These are phyloP conservation scores for Spheniscus humboldti DNA, from an alignment of 2,797 vertebrate genomes.

Conservation along the genomic window DNA sequence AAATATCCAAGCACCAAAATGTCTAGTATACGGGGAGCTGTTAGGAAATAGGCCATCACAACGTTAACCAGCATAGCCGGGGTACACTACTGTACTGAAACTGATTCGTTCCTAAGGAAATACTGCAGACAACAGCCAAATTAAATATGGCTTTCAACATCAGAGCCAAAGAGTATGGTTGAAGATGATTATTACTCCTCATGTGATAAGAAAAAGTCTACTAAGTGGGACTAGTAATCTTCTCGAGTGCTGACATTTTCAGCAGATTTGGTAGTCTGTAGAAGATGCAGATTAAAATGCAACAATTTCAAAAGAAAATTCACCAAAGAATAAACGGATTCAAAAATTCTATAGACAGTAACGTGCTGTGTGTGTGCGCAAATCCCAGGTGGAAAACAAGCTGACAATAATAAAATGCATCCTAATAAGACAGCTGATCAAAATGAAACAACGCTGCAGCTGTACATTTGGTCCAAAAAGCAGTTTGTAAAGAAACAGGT, in stretches of 20 bases:
- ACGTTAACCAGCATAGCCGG: not conserved
- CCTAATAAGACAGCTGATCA: not conserved
- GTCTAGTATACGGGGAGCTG: not conserved
- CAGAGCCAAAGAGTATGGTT: not conserved
- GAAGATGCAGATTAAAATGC: not conserved
- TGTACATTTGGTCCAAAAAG: not conserved
- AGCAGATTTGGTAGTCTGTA: not conserved
- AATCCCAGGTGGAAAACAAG: not conserved
- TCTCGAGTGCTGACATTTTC: not conserved
- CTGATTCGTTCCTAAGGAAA: not conserved
- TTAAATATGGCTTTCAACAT: not conserved
- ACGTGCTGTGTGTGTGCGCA: not conserved
- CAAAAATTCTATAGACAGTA: not conserved
- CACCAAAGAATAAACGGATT: not conserved
- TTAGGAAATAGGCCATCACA: not conserved
- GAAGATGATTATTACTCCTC: not conserved
- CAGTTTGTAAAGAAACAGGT: not conserved
- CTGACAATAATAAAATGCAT: not conserved
- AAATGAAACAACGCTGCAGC: not conserved
- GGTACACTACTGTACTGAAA: not conserved
- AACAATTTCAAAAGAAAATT: not conserved
- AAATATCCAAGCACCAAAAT: not conserved
- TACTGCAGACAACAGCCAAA: not conserved
- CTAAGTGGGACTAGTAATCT: not conserved
- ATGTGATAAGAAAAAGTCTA: not conserved